Evolutionary conservation across 2,113 vertebrate species (phyloP).

Genomic region (Solenodon paradoxus): DNA sequence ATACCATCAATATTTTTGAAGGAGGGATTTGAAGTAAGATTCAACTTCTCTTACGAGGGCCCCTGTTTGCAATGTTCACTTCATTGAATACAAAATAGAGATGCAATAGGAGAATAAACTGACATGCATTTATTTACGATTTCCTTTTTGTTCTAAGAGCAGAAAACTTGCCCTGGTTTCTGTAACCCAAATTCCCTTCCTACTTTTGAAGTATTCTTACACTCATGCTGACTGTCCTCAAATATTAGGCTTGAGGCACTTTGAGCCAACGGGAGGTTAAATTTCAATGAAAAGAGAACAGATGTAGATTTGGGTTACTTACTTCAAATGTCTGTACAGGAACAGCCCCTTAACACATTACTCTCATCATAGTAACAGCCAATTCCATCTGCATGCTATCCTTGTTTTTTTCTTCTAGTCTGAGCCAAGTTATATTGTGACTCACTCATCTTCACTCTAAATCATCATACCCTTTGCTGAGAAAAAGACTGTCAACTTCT

Average conservation of each 20-base stretch:
- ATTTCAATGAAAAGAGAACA: slow-evolving; percentile 47
- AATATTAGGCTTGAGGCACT: slow-evolving; percentile 48
- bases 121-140: slow-evolving; percentile 3
- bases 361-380: slow-evolving; percentile 60
- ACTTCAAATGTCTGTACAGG: slow-evolving; percentile 37
- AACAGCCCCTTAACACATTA: slow-evolving; percentile 46
- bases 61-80: background rate
- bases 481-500: slow-evolving; percentile 75
- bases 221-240: slow-evolving; percentile 41
- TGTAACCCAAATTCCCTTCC: slow-evolving; percentile 58
- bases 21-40: background rate
- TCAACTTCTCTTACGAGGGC: background rate
- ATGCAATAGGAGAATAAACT: background rate
- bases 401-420: slow-evolving; percentile 75
- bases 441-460: slow-evolving; percentile 79
- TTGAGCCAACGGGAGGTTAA: slow-evolving; percentile 11
- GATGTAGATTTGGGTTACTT: slow-evolving; percentile 49
- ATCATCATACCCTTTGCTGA: slow-evolving; percentile 75
- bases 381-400: slow-evolving; percentile 75
- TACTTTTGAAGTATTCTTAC: slow-evolving; percentile 34
- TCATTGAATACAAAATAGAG: background rate
- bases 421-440: slow-evolving; percentile 77
- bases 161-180: slow-evolving; percentile 62
- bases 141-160: slow-evolving; percentile 34
- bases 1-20: background rate